Evolutionary conservation across 1,140 invertebrate genomes (phyloP), one percentile per base, ranked within the genome.

Genomic region (Helicoverpa zea): DNA sequence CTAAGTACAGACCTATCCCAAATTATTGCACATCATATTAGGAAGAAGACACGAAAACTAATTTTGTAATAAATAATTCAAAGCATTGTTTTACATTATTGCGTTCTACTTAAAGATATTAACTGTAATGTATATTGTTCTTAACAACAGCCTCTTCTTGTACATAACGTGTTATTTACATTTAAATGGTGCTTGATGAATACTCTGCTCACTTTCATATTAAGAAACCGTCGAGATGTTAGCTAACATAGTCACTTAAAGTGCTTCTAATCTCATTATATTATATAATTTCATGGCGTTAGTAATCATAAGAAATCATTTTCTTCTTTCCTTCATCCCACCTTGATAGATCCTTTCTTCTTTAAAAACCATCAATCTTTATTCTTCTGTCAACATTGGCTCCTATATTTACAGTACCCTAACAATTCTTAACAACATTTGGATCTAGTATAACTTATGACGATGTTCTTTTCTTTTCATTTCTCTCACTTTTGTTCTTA

Each of bases 21-120:
- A 89, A 84, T 89, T 92, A 92, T 92, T 92, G 90, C 90, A 92
- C 90, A 85, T 85, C 66, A 70, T 76, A 84, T 85, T 86, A 89
- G 88, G 85, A 86, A 85, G 76, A 84, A 85, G 77, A 51, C 78
- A 68, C 72, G 77, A 54, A 73, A 30, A 79, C 73, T 54, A 52
- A n/a, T 64, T 79, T 74, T 83, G 72, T 64, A 86, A 88, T 81
- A 84, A 87, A 86, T 86, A 87, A 85, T 52, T 70, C 66, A n/a
- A 70, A 52, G 13, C 18, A 43, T 64, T 64, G 61, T 43, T 70
- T 70, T 52, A 70, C 18, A 54, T 30, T 54, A 70, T 51, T 54
- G 49, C 66, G n/a, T 52, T 52, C 18, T 49, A 70, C 59, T 64
- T 66, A 77, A 51, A 77, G 35, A 30, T n/a, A 73, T 64, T 43